A percentile compares a stretch with the other conserved stretches of the same genome.
Evolutionary conservation across 1,140 invertebrate species (phyloP).

Genomic region (Leptonema lineaticorne): DNA sequence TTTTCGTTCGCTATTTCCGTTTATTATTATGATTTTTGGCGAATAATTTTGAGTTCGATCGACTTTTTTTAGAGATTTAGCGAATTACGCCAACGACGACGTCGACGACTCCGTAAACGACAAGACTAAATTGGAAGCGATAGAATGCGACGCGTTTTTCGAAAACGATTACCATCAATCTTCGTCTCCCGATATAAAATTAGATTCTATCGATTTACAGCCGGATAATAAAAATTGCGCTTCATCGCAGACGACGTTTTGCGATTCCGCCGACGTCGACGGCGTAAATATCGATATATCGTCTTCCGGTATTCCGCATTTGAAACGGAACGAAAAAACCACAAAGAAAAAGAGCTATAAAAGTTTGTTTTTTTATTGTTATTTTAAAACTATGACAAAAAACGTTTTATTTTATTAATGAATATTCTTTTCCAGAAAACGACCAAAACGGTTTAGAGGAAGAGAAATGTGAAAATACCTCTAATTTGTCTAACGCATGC

Average conservation of each 20-base stretch:
- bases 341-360: neutral
- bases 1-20: neutral
- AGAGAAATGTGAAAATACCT: too few species aligned
- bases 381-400: too few species aligned
- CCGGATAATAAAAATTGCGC: neutral
- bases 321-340: neutral
- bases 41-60: neutral
- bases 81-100: too few species aligned
- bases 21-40: neutral
- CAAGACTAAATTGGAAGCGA: slow-evolving; percentile 16
- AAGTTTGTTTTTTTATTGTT: neutral
- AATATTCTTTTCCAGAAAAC: too few species aligned
- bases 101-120: too few species aligned
- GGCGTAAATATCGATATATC: neutral
- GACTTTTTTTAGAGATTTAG: neutral
- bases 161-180: slow-evolving; percentile 29
- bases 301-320: neutral
- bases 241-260: neutral
- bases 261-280: neutral
- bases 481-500: too few species aligned
- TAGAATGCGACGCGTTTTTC: slow-evolving; percentile 27
- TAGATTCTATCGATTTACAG: neutral
- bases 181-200: neutral
- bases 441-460: too few species aligned
- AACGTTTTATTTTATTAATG: too few species aligned